phyloP scores from a whole-genome alignment of 2,888 invertebrate species.

The Brachylomia viminalis region DNA sequence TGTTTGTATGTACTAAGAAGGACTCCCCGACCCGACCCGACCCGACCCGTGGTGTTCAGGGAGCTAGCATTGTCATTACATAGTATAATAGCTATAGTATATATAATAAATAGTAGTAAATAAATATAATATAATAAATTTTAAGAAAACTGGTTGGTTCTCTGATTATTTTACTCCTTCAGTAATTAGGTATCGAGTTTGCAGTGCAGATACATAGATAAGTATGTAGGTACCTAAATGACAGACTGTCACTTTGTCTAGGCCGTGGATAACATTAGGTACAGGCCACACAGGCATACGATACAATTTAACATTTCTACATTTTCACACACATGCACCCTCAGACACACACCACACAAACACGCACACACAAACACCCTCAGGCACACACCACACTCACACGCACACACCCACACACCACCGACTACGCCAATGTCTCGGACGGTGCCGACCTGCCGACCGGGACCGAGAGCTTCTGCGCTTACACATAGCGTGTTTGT shows the following conservation, averaged over 20 bases:
- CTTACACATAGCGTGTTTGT: no score
- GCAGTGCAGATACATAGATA: not conserved
- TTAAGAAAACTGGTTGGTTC: not conserved
- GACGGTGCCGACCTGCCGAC: not conserved
- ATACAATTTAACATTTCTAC: not conserved
- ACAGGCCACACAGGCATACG: not conserved
- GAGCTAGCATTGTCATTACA: not conserved
- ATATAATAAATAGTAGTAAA: not conserved
- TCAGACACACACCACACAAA: no score
- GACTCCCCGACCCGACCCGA: not conserved
- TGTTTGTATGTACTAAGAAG: not conserved
- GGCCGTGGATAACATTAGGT: not conserved
- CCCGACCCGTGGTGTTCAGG: not conserved
- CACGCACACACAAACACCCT: no score
- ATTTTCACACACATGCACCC: no score
- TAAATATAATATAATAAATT: not conserved
- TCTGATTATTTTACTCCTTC: not conserved
- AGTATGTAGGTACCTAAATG: not conserved
- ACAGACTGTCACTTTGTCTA: not conserved
- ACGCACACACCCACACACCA: not conserved
- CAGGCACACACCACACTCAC: no score
- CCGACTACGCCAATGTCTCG: not conserved
- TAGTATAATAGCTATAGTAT: no score
- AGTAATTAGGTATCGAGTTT: not conserved
- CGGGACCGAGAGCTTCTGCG: not conserved